Evolutionary conservation across 2,113 vertebrate species (phyloP).

Genomic region (Benitochromis conjunctus): DNA sequence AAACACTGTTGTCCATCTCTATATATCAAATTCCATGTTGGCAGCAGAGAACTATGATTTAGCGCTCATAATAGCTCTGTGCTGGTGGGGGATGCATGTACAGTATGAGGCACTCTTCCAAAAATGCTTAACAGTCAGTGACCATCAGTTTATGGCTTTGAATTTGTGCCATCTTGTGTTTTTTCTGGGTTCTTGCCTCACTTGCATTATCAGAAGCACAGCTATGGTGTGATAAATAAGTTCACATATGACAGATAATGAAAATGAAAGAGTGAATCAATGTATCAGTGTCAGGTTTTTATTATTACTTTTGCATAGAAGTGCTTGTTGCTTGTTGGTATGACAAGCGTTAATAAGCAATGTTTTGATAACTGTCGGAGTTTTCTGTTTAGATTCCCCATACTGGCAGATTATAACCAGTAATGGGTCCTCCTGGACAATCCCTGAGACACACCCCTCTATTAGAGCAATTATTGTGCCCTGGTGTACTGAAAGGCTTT

Average conservation of each 20-base stretch:
- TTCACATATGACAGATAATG: neutral
- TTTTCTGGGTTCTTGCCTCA: neutral
- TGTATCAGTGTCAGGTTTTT: neutral
- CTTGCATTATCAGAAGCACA: neutral
- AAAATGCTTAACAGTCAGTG: neutral
- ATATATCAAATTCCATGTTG: slow-evolving; percentile 59
- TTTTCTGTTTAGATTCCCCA: slow-evolving; percentile 5
- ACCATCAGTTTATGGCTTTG: neutral
- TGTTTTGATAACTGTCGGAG: slow-evolving; percentile 15
- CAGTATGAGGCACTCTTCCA: neutral
- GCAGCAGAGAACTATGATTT: slow-evolving; percentile 46
- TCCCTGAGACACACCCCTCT: neutral
- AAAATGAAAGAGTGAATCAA: neutral
- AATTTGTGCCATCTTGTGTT: neutral
- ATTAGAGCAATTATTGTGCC: slow-evolving; percentile 8
- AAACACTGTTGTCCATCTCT: slow-evolving; percentile 36
- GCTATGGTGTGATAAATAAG: neutral
- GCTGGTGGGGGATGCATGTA: neutral
- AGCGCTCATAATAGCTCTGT: neutral
- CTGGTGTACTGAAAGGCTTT: neutral
- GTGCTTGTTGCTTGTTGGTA: neutral
- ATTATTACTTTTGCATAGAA: neutral
- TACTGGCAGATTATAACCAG: neutral
- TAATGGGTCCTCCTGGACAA: slow-evolving; percentile 3
- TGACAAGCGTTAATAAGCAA: neutral